Evolutionary conservation across 2,113 vertebrate species (phyloP), one percentile per base, ranked within the genome.

Genomic region (Rhinolophus ferrumequinum): DNA sequence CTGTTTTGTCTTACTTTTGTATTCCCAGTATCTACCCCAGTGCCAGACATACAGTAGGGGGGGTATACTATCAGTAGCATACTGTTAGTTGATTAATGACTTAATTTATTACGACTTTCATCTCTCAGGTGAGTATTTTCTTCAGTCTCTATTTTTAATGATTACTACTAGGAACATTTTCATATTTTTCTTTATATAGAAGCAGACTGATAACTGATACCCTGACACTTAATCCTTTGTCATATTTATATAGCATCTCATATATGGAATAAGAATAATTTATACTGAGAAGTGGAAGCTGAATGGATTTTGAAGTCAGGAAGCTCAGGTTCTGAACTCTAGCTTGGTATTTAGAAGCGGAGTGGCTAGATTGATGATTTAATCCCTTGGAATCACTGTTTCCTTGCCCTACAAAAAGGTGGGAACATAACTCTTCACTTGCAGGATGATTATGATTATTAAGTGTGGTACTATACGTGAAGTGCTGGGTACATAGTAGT

Each of bases 131-230:
- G 73, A 82, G 0, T 72, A 80, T 94, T 69, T 90, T 64, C 79
- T 79, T 77, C 44, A 67, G 35, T 80, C 30, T 6, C n/a, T 84
- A 56, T 83, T 92, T 93, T 96, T 67, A 73, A 85, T 93, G 33
- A 72, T 26, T 33, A 64, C 33, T 69, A 21, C 19, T 79, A 90
- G 93, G 75, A 69, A 76, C 10, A 66, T 56, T 91, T 90, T 58
- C 6, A 18, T 35, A 50, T 67, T 67, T 91, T 79, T 83, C n/a
- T 70, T 92, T 47, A 47, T 30, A 84, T 2, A 69, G 56, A 96
- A 94, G 64, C 12, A 75, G 21, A 35, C 12, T 52, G 38, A 56
- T 18, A 91, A 50, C 22, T 67, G 50, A 64, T 18, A 89, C 56
- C 18, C 47, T 70, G 58, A 82, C 21, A 75, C 18, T 47, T 88